phyloP scores from a whole-genome alignment of 2,888 invertebrate genomes.

The Leptothorax acervorum region DNA sequence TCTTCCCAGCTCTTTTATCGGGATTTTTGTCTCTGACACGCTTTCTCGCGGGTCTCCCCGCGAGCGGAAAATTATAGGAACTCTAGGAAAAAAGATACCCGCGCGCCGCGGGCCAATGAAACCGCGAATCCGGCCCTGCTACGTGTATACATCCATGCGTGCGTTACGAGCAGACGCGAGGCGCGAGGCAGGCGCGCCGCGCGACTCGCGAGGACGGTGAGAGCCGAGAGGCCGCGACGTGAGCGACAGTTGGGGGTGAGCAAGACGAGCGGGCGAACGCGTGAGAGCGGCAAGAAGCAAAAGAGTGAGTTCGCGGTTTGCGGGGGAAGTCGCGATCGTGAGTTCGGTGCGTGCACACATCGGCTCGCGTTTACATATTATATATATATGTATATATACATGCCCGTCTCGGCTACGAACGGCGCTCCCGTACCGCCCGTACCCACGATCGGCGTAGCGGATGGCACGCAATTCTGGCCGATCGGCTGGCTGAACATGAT shows the following conservation, averaged over 20 bases:
- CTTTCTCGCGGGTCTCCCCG: background rate
- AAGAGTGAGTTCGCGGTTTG: slow-evolving; percentile 8
- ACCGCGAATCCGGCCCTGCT: background rate
- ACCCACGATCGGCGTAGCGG: background rate
- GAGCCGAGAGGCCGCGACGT: too few species aligned
- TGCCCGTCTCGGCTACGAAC: slow-evolving; percentile 43
- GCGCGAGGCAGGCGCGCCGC: background rate
- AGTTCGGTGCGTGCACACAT: slow-evolving; percentile 18
- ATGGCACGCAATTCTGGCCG: slow-evolving; percentile 20
- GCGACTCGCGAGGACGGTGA: background rate
- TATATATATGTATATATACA: background rate
- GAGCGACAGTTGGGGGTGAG: slow-evolving; percentile 9
- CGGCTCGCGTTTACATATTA: slow-evolving; percentile 4
- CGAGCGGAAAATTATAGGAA: background rate
- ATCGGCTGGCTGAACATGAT: slow-evolving; percentile 69
- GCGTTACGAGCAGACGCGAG: background rate
- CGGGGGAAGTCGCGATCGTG: slow-evolving; percentile 19
- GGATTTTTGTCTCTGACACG: background rate
- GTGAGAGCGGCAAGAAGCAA: too few species aligned
- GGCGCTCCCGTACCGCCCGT: slow-evolving; percentile 26
- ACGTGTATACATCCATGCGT: background rate
- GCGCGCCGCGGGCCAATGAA: background rate
- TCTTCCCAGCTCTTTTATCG: background rate
- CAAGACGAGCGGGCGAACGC: background rate
- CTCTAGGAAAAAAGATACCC: too few species aligned